Percentiles rank a stretch among this genome's conserved stretches.
These are phyloP conservation scores for Drosophila melanocephala DNA, from an alignment of 2,888 invertebrate genomes.

Conservation along the genomic window DNA sequence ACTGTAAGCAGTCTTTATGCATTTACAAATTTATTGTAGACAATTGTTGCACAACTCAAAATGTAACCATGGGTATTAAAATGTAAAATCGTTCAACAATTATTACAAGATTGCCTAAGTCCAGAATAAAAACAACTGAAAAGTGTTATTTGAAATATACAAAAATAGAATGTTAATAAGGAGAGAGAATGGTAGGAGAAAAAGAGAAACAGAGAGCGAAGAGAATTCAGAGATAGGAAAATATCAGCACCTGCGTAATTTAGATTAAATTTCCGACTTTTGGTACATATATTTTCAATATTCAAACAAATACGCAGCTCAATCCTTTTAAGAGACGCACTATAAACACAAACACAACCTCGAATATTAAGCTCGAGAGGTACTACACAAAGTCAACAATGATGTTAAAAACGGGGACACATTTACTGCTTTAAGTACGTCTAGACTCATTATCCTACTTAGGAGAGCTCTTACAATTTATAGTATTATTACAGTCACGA, in stretches of 20 bases:
- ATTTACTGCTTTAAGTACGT: not conserved
- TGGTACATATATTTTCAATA: not conserved
- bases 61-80: not conserved
- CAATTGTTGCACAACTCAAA: not conserved
- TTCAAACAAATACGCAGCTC: not conserved
- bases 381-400: not conserved
- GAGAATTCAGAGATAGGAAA: not conserved
- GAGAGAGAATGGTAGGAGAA: not conserved
- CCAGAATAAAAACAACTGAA: no score
- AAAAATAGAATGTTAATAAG: not conserved
- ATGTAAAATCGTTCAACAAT: not conserved
- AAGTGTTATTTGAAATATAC: not conserved
- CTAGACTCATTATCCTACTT: not conserved
- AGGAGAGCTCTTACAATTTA: not conserved
- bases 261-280: not conserved
- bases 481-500: not conserved
- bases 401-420: not conserved
- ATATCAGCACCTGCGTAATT: not conserved
- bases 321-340: not conserved
- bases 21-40: not conserved
- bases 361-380: not conserved
- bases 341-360: not conserved
- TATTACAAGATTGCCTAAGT: not conserved
- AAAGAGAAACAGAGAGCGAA: not conserved
- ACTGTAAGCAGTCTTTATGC: not conserved